Percentiles rank a stretch among this genome's conserved stretches.
Evolutionary conservation across 2,888 invertebrate genomes (phyloP).

Genomic region (Carterocephalus palaemon): DNA sequence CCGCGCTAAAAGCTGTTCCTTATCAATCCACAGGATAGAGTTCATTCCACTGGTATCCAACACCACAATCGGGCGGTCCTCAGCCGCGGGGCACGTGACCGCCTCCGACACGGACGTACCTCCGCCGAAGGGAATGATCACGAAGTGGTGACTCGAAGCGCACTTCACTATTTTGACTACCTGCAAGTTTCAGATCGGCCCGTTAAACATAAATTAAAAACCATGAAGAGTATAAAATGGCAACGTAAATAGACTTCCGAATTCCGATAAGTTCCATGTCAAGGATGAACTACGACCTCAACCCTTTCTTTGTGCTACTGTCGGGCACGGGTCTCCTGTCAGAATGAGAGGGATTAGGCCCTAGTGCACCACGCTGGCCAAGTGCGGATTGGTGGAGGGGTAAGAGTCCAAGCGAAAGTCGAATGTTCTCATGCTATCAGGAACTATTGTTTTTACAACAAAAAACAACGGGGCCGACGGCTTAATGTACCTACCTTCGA

Average conservation of each 20-base stretch:
- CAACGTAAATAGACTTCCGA: neutral
- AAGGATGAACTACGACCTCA: no score
- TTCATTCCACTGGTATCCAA: slow-evolving; percentile 98
- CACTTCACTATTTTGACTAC: slow-evolving; percentile 88
- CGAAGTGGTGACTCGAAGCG: slow-evolving; percentile 86
- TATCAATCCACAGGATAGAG: slow-evolving; percentile 95
- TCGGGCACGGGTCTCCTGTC: no score
- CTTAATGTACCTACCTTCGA: no score
- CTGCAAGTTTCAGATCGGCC: slow-evolving; percentile 35
- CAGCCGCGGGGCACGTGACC: slow-evolving; percentile 87
- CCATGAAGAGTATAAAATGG: neutral
- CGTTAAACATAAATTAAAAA: slow-evolving; percentile 5
- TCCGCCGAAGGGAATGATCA: slow-evolving; percentile 95
- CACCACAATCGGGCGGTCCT: slow-evolving; percentile 87
- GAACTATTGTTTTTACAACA: no score
- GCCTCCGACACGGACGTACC: slow-evolving; percentile 96
- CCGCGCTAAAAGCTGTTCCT: slow-evolving; percentile 63
- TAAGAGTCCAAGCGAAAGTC: no score
- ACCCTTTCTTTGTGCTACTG: no score
- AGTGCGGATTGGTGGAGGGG: no score
- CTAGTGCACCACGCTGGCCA: no score
- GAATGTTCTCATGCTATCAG: no score
- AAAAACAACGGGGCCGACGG: no score
- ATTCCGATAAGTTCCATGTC: no score
- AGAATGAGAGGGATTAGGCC: no score